Conservation (phyloP, 2,797 vertebrate genomes). For the Enteromius argenteus region DNA sequence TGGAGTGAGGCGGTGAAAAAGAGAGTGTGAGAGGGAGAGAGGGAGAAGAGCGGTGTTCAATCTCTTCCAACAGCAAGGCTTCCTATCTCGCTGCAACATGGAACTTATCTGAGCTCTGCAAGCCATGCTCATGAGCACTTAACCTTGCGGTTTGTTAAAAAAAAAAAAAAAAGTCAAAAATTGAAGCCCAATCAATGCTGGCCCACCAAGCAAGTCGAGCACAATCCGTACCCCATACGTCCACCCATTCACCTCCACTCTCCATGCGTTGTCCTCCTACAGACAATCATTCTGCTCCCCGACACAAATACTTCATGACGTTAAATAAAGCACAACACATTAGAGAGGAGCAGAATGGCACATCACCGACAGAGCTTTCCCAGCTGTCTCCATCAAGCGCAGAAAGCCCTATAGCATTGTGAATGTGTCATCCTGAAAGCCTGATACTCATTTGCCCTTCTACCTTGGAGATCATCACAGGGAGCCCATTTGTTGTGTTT, state of each 20-base stretch:
- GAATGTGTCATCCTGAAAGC: constrained; percentile 47
- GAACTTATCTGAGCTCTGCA: constrained; percentile 79
- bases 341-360: constrained; percentile 31
- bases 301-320: constrained; percentile 45
- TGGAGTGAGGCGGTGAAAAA: constrained; percentile 51
- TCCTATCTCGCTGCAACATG: constrained; percentile 70
- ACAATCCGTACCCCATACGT: constrained; percentile 13
- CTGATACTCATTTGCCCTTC: constrained; percentile 42
- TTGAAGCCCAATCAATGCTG: constrained; percentile 72
- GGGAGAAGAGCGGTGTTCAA: constrained; percentile 45
- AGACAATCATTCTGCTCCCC: constrained; percentile 54
- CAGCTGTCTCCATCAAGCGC: constrained; percentile 48
- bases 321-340: constrained; percentile 44
- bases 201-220: constrained; percentile 57
- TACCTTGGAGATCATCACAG: constrained; percentile 51
- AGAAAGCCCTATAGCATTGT: constrained; percentile 32
- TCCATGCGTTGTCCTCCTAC: constrained; percentile 62
- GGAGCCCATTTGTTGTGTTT: constrained; percentile 59
- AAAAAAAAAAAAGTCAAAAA: constrained; percentile 46
- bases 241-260: neutral
- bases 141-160: constrained; percentile 72
- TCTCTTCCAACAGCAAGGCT: constrained; percentile 66
- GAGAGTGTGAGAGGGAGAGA: constrained; percentile 23
- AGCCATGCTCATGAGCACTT: constrained; percentile 77
- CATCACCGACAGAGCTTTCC: constrained; percentile 17